Conservation (phyloP, 2,888 invertebrate species). For the Protophormia terraenovae region DNA sequence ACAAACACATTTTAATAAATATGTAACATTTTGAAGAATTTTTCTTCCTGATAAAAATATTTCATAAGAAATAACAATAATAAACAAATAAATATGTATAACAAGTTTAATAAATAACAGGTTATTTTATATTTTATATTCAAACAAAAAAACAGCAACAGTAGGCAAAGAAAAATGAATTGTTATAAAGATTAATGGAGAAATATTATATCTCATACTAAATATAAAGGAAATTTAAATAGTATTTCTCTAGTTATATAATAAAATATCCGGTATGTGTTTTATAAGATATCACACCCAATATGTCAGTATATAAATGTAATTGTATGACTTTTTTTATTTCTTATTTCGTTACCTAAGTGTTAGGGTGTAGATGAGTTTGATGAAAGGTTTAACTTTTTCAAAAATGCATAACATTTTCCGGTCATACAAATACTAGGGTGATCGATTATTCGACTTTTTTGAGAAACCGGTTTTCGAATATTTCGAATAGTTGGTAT, state of each 20-base stretch:
- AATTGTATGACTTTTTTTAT: slow-evolving; percentile 41
- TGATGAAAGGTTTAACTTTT: slow-evolving; percentile 60
- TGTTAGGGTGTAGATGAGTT: background rate
- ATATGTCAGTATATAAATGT: slow-evolving; percentile 34
- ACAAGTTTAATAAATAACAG: slow-evolving; percentile 61
- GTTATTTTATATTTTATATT: slow-evolving; percentile 43
- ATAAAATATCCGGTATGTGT: slow-evolving; percentile 54
- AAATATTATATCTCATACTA: slow-evolving; percentile 34
- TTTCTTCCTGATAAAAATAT: slow-evolving; percentile 34
- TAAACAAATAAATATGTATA: slow-evolving; percentile 29
- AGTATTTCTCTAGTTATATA: slow-evolving; percentile 31
- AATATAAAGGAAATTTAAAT: background rate
- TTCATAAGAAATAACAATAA: slow-evolving; percentile 18
- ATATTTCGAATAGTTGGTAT: too few relatives aligned
- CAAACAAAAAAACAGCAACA: background rate
- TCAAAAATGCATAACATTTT: slow-evolving; percentile 62
- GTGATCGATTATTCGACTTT: too few relatives aligned
- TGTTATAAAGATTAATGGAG: slow-evolving; percentile 67
- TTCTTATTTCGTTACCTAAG: background rate
- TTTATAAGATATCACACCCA: background rate
- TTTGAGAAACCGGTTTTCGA: too few relatives aligned
- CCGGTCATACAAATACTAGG: slow-evolving; percentile 50
- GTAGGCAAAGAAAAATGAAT: slow-evolving; percentile 64
- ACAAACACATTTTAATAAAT: slow-evolving; percentile 21
- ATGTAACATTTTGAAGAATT: slow-evolving; percentile 23